A percentile compares a stretch with the other conserved stretches of the same genome.
Evolutionary conservation across 2,888 invertebrate genomes (phyloP).

Genomic region (Agrochola lychnidis): DNA sequence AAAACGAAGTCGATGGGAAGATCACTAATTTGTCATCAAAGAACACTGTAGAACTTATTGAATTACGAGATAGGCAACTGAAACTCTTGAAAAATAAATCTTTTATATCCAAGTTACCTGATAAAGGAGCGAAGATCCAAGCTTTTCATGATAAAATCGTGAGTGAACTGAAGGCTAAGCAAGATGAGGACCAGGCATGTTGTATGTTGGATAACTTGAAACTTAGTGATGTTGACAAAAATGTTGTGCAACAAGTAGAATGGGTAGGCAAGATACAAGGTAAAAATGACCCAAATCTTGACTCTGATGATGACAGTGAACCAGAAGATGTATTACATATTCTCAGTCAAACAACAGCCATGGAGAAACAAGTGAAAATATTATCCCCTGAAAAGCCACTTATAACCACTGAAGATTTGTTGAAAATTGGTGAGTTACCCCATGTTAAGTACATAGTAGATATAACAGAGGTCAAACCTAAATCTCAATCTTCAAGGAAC

Average conservation of each 20-base stretch:
- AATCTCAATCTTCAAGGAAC: slow-evolving; percentile 77
- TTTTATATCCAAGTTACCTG: slow-evolving; percentile 89
- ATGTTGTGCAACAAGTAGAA: slow-evolving; percentile 89
- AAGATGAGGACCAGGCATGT: slow-evolving; percentile 89
- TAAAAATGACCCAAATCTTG: slow-evolving; percentile 78
- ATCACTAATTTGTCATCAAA: slow-evolving; percentile 87
- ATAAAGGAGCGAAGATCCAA: slow-evolving; percentile 91
- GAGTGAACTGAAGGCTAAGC: slow-evolving; percentile 85
- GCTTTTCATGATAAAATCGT: slow-evolving; percentile 86
- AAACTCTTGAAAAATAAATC: slow-evolving; percentile 89
- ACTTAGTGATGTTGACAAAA: slow-evolving; percentile 83
- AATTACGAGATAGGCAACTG: slow-evolving; percentile 89
- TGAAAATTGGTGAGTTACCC: slow-evolving; percentile 84
- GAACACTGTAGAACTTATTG: slow-evolving; percentile 86
- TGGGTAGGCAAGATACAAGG: slow-evolving; percentile 89
- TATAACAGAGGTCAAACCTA: slow-evolving; percentile 85
- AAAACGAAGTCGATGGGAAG: slow-evolving; percentile 89
- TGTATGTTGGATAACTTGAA: slow-evolving; percentile 87
- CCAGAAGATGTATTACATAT: slow-evolving; percentile 91
- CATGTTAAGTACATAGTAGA: slow-evolving; percentile 90
- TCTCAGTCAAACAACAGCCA: slow-evolving; percentile 88
- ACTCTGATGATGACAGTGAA: slow-evolving; percentile 91
- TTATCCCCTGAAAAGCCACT: slow-evolving; percentile 85
- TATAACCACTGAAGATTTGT: slow-evolving; percentile 88
- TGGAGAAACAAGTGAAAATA: slow-evolving; percentile 87